phyloP scores from a whole-genome alignment of 23 tunicate genomes.

The Clavelina lepadiformis region DNA sequence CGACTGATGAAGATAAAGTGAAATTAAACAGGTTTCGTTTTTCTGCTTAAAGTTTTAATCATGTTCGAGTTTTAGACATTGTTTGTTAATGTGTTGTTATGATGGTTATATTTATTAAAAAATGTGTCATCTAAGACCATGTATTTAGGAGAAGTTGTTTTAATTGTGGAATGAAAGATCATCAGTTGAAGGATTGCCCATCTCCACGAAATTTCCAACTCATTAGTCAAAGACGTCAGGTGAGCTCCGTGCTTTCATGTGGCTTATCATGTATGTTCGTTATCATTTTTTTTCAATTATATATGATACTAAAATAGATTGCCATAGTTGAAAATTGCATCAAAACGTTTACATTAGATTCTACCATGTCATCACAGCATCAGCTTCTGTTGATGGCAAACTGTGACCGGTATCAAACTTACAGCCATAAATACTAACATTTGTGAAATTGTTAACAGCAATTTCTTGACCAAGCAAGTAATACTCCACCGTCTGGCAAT shows the following conservation, averaged over 20 bases:
- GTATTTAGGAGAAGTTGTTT: constrained; percentile 48
- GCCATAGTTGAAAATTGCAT: no score
- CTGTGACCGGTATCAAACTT: no score
- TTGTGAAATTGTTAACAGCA: constrained; percentile 11
- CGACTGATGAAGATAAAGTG: constrained; percentile 1
- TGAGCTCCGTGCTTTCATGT: neutral
- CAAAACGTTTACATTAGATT: no score
- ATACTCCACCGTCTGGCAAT: constrained; percentile 41
- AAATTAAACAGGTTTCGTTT: neutral
- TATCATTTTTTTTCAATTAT: no score
- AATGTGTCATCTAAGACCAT: neutral
- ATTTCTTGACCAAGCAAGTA: constrained; percentile 33
- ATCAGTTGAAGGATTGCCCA: constrained; percentile 85
- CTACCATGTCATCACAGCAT: no score
- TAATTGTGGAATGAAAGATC: constrained; percentile 80
- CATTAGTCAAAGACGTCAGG: constrained; percentile 56
- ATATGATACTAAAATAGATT: no score
- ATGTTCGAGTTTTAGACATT: neutral
- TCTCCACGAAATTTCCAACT: constrained; percentile 30
- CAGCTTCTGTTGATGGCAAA: no score
- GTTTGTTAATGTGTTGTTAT: neutral
- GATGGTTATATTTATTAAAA: no score
- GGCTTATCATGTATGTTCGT: no score
- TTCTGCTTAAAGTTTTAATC: neutral
- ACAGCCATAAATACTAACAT: no score